Evolutionary conservation across 2,113 vertebrate species (phyloP).

Genomic region (Hyla sarda): DNA sequence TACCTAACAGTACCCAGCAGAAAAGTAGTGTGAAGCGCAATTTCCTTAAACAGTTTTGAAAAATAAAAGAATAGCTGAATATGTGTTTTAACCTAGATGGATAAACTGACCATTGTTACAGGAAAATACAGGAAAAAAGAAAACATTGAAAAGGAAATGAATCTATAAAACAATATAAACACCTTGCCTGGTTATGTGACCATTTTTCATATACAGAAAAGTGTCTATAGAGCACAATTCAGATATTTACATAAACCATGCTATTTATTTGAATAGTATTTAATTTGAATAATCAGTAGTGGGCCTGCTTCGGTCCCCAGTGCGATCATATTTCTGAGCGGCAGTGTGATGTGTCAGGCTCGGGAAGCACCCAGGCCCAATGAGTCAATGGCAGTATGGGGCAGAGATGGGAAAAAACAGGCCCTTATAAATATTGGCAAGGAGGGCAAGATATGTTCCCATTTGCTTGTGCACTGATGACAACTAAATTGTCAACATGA

Average conservation of each 20-base stretch:
- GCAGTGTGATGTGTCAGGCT: too few relatives aligned
- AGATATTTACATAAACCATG: not conserved
- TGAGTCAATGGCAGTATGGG: too few relatives aligned
- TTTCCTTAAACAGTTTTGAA: conserved; percentile 38
- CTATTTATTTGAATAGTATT: too few relatives aligned
- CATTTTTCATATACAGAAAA: not conserved
- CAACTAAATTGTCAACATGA: too few relatives aligned
- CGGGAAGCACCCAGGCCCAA: too few relatives aligned
- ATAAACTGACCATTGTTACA: not conserved
- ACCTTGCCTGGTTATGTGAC: not conserved
- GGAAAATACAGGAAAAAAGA: not conserved
- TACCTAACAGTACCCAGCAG: conserved; percentile 50
- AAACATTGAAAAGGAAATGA: not conserved
- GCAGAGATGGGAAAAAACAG: too few relatives aligned
- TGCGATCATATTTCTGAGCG: too few relatives aligned
- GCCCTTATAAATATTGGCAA: too few relatives aligned
- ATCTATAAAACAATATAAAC: not conserved
- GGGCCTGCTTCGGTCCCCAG: too few relatives aligned
- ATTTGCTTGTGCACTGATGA: too few relatives aligned
- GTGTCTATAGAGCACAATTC: not conserved
- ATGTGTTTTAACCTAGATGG: not conserved
- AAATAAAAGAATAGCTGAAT: conserved; percentile 17
- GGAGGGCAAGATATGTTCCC: too few relatives aligned
- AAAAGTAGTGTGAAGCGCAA: conserved; percentile 44
- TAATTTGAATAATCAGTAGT: too few relatives aligned